Evolutionary conservation across 2,113 vertebrate species (phyloP), one percentile per base, ranked within the genome.

Genomic region (Aphyosemion australe): DNA sequence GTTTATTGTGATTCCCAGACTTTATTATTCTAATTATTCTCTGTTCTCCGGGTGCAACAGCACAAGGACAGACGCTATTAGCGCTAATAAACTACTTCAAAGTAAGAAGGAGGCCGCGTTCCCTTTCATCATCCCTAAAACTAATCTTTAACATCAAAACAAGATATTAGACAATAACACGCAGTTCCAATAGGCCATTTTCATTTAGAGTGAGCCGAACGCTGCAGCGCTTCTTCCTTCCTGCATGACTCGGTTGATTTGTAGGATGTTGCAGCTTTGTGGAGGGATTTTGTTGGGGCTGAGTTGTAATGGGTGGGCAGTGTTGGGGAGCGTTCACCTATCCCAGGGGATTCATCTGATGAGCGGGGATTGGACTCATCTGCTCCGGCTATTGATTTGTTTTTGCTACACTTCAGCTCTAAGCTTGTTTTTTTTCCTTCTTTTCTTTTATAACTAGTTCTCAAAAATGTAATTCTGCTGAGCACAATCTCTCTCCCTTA

Each of bases 381-480:
- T 90, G 85, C 79, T 85, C 80, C 18, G 69, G 86, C 79, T 78
- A 93, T 93, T 68, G 91, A 92, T 92, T 91, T 90, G 89, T 91
- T 91, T 90, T 88, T 76, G 79, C 84, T 82, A 75, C 83, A 72
- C 74, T 80, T 62, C 63, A 64, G 74, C 61, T 75, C 80, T 69
- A 69, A 76, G 65, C 65, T 71, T 16, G 7, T 37, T 55, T 69
- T 65, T 85, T 72, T 78, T 76, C 61, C 74, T 71, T 81, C 88
- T 67, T 69, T 72, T 75, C 51, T 72, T 86, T 89, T 89, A 80
- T 87, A 80, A 84, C 84, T 67, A 79, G 62, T 79, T 87, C 72
- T 84, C 67, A 80, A 82, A 66, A 84, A 64, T 15, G 65, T 83
- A 76, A 80, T 86, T 84, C 80, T 59, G 76, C 52, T 60, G 74